A percentile compares a stretch with the other conserved stretches of the same genome.
Conservation (phyloP, 1,140 invertebrate species). For the Rhopalosiphum maidis region DNA sequence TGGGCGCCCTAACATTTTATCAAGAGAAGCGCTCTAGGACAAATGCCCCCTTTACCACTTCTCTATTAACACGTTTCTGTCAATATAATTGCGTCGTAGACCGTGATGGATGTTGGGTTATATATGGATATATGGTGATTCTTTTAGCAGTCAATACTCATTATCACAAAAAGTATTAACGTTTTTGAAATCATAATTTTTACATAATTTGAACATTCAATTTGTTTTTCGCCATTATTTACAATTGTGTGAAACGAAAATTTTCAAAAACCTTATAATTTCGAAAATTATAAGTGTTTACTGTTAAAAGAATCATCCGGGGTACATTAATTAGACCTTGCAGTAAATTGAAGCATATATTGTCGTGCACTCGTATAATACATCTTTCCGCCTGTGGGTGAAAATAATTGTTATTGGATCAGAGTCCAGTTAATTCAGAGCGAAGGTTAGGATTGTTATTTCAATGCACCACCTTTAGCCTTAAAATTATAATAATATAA, state of each 20-base stretch:
- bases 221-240: no score
- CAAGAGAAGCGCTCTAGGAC: not conserved
- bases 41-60: not conserved
- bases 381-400: not conserved
- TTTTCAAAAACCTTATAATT: no score
- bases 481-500: no score
- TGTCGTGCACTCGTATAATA: not conserved
- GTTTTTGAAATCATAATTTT: not conserved
- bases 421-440: no score
- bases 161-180: not conserved
- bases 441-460: no score
- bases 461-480: no score
- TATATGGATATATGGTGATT: not conserved
- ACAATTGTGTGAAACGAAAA: no score
- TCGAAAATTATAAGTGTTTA: not conserved
- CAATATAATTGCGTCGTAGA: not conserved
- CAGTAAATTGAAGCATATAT: not conserved
- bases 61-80: not conserved
- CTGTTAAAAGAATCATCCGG: no score
- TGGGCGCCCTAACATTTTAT: not conserved
- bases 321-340: no score
- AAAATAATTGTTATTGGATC: not conserved
- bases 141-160: not conserved
- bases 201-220: no score
- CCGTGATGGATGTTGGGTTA: not conserved